Evolutionary conservation across 2,888 invertebrate genomes (phyloP), one percentile per base, ranked within the genome.

Genomic region (Ellobium chinense): DNA sequence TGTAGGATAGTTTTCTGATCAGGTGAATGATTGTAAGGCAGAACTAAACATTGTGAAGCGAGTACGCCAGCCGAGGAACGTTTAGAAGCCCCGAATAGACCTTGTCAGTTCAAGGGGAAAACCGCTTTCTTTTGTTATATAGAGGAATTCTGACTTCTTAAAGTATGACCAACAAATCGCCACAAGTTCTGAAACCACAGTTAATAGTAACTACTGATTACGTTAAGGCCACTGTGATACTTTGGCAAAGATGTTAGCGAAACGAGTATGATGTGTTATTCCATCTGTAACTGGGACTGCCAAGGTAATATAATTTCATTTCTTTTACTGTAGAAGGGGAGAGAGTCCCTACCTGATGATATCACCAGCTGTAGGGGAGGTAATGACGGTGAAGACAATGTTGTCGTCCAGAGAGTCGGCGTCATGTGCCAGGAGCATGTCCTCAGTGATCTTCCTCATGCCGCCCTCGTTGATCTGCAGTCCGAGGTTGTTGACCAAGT

Each of bases 381-480:
- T 88, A 27, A 86, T 82, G 36, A 93, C 84, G n/a, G 88, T 83
- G 84, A 89, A 93, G 7, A 88, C 86, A 37, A 93, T 90, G 79
- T 89, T 89, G 36, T 87, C 86, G 82, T 91, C 91, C 34, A 89
- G 84, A 0, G 91, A 90, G 77, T 93, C 93, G 4, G 88, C 86
- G 81, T 93, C 93, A 70, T 90, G 88, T 24, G 92, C 92, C 63
- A 88, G 84, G 1, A 93, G 87, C 60, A 89, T 79, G 54, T 86
- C 82, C 12, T 88, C 85, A 18, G 88, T 87, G 54, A 93, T 88
- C 77, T 88, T 88, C 21, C 89, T 88, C 24, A 87, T 89, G 36
- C 88, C 89, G 5, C 92, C 92, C 81, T 92, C 90, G 75, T 88
- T 90, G 37, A 93, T 80, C 80, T 91, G 90, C 54, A 93, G 65